Evolutionary conservation across 2,797 vertebrate genomes (phyloP), one percentile per base, ranked within the genome.

Genomic region (Urosaurus nigricauda): DNA sequence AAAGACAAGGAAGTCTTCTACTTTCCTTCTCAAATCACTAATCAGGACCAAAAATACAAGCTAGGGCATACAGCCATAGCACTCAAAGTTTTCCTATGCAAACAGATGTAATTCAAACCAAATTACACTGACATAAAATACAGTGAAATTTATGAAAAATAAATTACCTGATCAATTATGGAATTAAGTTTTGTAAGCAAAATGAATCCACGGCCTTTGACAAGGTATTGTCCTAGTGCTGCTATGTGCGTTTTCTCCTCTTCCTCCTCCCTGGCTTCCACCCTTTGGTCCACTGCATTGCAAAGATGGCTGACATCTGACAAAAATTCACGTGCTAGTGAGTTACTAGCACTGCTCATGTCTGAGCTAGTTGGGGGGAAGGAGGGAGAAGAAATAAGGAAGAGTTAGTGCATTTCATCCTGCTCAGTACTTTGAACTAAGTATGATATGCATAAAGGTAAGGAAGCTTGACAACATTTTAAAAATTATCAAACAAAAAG

Each of bases 341-440:
- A 98, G 96, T 99, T 99, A 97, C 98, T 99, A 96, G 98, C 98
- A 53, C 98, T 98, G 97, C 98, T 99, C 99, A 99, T 99, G 97
- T 98, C 98, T 96, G 97, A 98, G 97, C 98, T 99, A 68, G 51
- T n/a, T 24, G 24, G 43, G 19, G 24, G 12, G 4, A 75, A 84
- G n/a, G 47, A 7, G 47, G 6, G 47, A 17, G 13, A 75, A 0
- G 91, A n/a, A 90, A 53, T 84, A 92, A 35, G 88, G 43, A 91
- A 51, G 90, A 92, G 29, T 43, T 51, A 63, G 87, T 82, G 84
- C 90, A 87, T 56, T 2, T 85, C 29, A 86, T 21, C 85, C 37
- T 1, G 35, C 1, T 70, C 51, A 71, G 35, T 43, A 51, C 5
- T 21, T 11, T 1, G 19, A 40, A 73, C 81, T 35, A 11, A 29